A percentile compares a stretch with the other conserved stretches of the same genome.
phyloP scores from a whole-genome alignment of 2,888 invertebrate genomes.

The Pandemis cinnamomeana region DNA sequence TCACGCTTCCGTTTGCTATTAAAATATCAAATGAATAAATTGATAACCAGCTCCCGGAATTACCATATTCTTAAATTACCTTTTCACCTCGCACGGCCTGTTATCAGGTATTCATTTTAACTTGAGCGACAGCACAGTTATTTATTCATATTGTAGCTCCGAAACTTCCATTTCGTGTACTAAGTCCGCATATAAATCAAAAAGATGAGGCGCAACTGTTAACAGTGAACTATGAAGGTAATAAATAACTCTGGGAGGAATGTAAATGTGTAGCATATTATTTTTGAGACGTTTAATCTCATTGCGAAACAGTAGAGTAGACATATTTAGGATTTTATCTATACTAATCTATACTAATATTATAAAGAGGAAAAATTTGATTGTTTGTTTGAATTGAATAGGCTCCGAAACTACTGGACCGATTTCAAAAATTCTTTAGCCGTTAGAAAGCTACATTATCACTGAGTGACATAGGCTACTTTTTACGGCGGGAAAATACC shows the following conservation, averaged over 20 bases:
- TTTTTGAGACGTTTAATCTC: constrained; percentile 1
- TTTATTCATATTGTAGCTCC: constrained; percentile 2
- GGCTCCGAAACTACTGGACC: no score
- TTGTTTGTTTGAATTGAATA: no score
- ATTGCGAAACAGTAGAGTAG: neutral
- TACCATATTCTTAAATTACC: neutral
- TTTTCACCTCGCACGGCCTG: constrained; percentile 3
- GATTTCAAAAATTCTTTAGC: no score
- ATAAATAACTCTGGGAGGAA: constrained; percentile 30
- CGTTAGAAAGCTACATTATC: no score
- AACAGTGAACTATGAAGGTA: constrained; percentile 34
- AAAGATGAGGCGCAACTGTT: constrained; percentile 19
- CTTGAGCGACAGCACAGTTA: constrained; percentile 19
- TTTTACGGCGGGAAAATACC: no score
- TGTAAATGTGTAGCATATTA: constrained; percentile 25
- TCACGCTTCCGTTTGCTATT: neutral
- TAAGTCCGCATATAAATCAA: constrained; percentile 36
- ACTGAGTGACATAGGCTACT: no score
- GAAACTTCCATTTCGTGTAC: constrained; percentile 21
- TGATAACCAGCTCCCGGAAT: neutral
- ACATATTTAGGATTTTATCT: neutral
- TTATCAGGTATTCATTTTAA: constrained; percentile 9
- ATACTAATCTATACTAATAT: no score
- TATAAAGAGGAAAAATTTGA: no score
- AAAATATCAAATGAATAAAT: neutral